Conservation (phyloP, 2,888 invertebrate genomes). For the Stegana nigrithorax region DNA sequence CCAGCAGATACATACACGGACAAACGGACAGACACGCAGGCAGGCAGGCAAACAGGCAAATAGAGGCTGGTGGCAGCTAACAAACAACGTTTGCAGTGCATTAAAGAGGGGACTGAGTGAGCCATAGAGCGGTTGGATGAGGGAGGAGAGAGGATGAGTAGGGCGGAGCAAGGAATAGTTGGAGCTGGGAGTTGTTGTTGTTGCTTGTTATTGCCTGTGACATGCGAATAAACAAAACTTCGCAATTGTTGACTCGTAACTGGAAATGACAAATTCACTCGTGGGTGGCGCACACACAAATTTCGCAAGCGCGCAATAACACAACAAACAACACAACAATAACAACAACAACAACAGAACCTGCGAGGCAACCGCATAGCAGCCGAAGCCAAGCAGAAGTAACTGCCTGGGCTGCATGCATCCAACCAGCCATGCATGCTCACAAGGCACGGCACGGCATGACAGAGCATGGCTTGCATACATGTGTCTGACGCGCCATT, state of each 20-base stretch:
- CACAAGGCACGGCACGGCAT: too few relatives aligned
- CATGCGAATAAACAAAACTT: constrained; percentile 11
- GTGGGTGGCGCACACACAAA: not conserved
- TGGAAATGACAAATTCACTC: constrained; percentile 14
- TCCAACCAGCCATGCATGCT: too few relatives aligned
- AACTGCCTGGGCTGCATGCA: too few relatives aligned
- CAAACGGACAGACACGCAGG: not conserved
- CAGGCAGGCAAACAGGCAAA: not conserved
- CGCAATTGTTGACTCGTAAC: constrained; percentile 13
- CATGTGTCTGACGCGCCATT: too few relatives aligned
- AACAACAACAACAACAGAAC: too few relatives aligned
- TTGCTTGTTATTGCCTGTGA: constrained; percentile 11
- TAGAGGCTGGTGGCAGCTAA: not conserved
- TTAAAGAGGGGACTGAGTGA: not conserved
- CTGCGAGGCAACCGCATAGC: too few relatives aligned
- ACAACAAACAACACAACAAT: not conserved
- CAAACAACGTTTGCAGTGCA: too few relatives aligned
- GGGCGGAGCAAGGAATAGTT: too few relatives aligned
- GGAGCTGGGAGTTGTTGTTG: constrained; percentile 1
- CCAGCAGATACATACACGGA: constrained; percentile 18
- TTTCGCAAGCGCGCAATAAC: not conserved
- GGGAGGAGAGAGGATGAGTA: too few relatives aligned
- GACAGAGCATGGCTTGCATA: too few relatives aligned
- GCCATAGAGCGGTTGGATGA: too few relatives aligned
- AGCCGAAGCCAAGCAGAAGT: too few relatives aligned